phyloP scores from a whole-genome alignment of 2,797 vertebrate genomes.

The Botia kubotai region DNA sequence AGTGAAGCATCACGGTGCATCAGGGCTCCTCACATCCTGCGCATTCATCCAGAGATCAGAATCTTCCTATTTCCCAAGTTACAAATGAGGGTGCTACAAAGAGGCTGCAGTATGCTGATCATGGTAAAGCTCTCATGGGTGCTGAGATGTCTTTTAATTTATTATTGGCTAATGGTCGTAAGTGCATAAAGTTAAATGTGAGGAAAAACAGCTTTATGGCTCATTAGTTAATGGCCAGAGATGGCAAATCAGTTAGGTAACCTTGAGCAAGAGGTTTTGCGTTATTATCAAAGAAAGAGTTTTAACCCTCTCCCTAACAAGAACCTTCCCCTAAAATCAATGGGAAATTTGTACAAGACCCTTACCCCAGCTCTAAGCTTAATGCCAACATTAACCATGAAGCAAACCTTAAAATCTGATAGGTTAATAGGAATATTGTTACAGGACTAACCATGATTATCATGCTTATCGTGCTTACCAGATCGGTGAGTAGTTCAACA shows the following conservation, averaged over 20 bases:
- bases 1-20: constrained; percentile 68
- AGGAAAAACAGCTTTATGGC: constrained; percentile 48
- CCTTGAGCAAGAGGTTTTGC: not conserved
- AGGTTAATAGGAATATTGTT: too few relatives aligned
- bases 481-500: too few relatives aligned
- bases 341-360: too few relatives aligned
- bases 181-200: constrained; percentile 47
- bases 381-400: too few relatives aligned
- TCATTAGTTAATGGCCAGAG: constrained; percentile 37
- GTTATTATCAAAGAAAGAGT: not conserved
- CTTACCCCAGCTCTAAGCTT: too few relatives aligned
- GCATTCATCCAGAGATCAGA: constrained; percentile 69
- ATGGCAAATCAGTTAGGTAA: constrained; percentile 29
- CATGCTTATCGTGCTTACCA: too few relatives aligned
- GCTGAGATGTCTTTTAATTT: constrained; percentile 60
- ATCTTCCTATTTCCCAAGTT: constrained; percentile 64
- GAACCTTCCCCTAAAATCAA: too few relatives aligned
- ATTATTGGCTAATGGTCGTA: constrained; percentile 57
- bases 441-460: too few relatives aligned
- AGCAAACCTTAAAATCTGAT: too few relatives aligned
- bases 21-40: constrained; percentile 74
- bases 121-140: constrained; percentile 33
- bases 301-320: not conserved
- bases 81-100: constrained; percentile 61
- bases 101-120: constrained; percentile 45